A percentile compares a stretch with the other conserved stretches of the same genome.
Conservation (phyloP, 2,113 vertebrate species). For the Calidris pygmaea region DNA sequence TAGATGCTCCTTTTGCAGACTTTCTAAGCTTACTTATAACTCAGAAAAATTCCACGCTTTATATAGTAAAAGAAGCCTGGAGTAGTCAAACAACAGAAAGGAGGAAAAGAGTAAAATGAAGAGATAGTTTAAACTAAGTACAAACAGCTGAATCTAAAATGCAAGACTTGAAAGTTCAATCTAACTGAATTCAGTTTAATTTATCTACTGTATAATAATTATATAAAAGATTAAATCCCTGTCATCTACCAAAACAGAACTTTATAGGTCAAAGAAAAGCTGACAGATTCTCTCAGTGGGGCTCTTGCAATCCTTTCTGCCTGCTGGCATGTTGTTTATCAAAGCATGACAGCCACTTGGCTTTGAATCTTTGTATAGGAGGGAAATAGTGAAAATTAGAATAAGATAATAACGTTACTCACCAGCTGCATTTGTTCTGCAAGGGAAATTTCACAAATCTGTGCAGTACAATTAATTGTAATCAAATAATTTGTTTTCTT, state of each 20-base stretch:
- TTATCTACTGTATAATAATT: background rate
- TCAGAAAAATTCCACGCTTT: background rate
- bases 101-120: background rate
- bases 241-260: background rate
- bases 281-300: conserved; percentile 20
- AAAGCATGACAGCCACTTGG: conserved; percentile 21
- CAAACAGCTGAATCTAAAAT: background rate
- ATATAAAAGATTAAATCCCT: background rate
- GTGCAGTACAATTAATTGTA: background rate
- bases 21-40: background rate
- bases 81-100: background rate
- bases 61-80: background rate
- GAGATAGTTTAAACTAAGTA: background rate
- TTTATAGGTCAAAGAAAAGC: conserved; percentile 42
- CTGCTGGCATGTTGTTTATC: conserved; percentile 25
- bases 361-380: conserved; percentile 1
- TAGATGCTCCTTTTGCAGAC: background rate
- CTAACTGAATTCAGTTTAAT: background rate
- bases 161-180: background rate
- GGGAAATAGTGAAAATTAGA: background rate
- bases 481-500: conserved; percentile 25
- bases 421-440: conserved; percentile 37
- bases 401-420: background rate
- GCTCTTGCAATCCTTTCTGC: background rate
- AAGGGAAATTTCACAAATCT: background rate